Evolutionary conservation across 2,888 invertebrate genomes (phyloP), one percentile per base, ranked within the genome.

Genomic region (Xylota sylvarum): DNA sequence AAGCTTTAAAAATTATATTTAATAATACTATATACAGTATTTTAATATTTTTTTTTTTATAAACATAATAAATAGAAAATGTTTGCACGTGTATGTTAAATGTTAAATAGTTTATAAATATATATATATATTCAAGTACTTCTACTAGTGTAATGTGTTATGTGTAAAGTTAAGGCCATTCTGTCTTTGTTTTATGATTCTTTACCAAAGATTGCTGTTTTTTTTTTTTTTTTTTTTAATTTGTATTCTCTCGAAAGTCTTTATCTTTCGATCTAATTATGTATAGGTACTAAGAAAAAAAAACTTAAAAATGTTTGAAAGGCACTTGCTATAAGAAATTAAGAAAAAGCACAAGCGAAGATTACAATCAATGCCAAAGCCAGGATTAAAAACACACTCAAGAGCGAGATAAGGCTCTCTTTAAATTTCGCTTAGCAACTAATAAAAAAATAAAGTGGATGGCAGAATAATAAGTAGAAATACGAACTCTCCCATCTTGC

Each of bases 161-260:
- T 72, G 85, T 86, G 82, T 86, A 86, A 86, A 86, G 55, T 82
- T 86, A 86, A 86, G 86, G 86, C 86, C 86, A 86, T 86, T 82
- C 86, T 82, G 67, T 86, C 77, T 81, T 85, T 81, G 76, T 81
- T 74, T 78, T 46, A 58, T 81, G 37, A 80, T 74, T 81, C 30
- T 14, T 67, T 35, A 43, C 55, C 67, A 81, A 77, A 67, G 64
- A 67, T 77, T 81, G 69, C 65, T 73, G 72, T n/a, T 70, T 73
- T 70, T 14, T 73, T 77, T n/a, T 70, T 73, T 70, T 14, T 76
- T 14, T 77, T 62, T 60, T 60, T 17, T 67, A 17, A 17, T 67
- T 40, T 12, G 32, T 72, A 37, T 37, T 48, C 19, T 17, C 4
- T 69, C 50, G 76, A 84, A 79, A 84, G 84, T 48, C 32, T 77